These are phyloP conservation scores for Oreochromis aureus DNA, from an alignment of 2,113 vertebrate species.

Conservation along the genomic window DNA sequence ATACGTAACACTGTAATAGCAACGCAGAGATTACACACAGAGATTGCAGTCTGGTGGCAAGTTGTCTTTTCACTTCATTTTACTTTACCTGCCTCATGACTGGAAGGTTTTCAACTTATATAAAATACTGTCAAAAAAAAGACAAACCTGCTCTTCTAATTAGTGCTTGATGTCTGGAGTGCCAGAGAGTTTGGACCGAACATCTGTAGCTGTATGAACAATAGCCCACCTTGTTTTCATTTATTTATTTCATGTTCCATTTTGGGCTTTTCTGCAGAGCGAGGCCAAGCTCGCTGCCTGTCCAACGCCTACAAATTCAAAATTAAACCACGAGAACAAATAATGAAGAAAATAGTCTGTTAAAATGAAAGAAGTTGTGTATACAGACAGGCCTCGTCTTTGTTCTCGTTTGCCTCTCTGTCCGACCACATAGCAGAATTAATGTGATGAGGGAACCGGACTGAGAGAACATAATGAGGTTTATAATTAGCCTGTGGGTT, in stretches of 20 bases:
- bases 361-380: background rate
- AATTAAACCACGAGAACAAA: background rate
- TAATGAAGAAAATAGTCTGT: background rate
- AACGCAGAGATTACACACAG: background rate
- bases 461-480: constrained; percentile 55
- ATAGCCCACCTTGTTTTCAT: background rate
- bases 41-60: background rate
- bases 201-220: background rate
- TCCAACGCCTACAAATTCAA: background rate
- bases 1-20: background rate
- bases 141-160: background rate
- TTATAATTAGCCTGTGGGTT: constrained; percentile 62
- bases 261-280: background rate
- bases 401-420: background rate
- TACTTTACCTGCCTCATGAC: background rate
- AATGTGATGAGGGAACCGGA: constrained; percentile 43
- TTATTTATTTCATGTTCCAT: background rate
- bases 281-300: background rate
- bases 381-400: background rate
- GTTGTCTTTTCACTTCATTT: background rate
- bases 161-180: background rate
- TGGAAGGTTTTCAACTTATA: background rate
- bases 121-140: background rate
- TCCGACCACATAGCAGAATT: constrained; percentile 37
- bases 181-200: background rate